Percentiles rank a stretch among this genome's conserved stretches.
These are phyloP conservation scores for Nipponacmea schrenckii DNA, from an alignment of 2,888 invertebrate genomes.

Conservation along the genomic window DNA sequence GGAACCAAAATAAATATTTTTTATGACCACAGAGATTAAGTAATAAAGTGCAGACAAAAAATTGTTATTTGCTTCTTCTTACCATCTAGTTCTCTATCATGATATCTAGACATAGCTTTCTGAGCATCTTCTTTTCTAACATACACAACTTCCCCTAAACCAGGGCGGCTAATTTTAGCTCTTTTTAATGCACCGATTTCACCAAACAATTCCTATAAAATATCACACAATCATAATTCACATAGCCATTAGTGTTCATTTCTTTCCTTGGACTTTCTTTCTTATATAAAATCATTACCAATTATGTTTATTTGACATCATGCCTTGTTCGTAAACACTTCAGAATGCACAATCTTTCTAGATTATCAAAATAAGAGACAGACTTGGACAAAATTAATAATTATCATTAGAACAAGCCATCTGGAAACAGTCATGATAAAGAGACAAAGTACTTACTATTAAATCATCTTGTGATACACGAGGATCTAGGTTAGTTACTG, in stretches of 20 bases:
- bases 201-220: constrained; percentile 85
- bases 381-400: too few relatives aligned
- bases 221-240: neutral
- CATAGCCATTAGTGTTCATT: neutral
- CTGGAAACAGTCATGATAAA: neutral
- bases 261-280: neutral
- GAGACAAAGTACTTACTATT: constrained; percentile 73
- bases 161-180: constrained; percentile 85
- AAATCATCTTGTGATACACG: constrained; percentile 92
- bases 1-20: too few relatives aligned
- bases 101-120: constrained; percentile 90
- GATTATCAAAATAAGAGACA: too few relatives aligned
- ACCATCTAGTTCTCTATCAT: constrained; percentile 91
- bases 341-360: too few relatives aligned
- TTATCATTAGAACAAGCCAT: too few relatives aligned
- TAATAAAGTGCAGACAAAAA: too few relatives aligned
- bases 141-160: constrained; percentile 92
- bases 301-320: neutral
- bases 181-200: constrained; percentile 88
- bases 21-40: too few relatives aligned
- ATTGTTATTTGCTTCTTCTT: constrained; percentile 26
- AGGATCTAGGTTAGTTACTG: constrained; percentile 88
- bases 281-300: neutral
- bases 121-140: constrained; percentile 86
- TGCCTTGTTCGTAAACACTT: too few relatives aligned